These are phyloP conservation scores for Leptonema lineaticorne DNA, from an alignment of 1,140 invertebrate species.

Conservation along the genomic window DNA sequence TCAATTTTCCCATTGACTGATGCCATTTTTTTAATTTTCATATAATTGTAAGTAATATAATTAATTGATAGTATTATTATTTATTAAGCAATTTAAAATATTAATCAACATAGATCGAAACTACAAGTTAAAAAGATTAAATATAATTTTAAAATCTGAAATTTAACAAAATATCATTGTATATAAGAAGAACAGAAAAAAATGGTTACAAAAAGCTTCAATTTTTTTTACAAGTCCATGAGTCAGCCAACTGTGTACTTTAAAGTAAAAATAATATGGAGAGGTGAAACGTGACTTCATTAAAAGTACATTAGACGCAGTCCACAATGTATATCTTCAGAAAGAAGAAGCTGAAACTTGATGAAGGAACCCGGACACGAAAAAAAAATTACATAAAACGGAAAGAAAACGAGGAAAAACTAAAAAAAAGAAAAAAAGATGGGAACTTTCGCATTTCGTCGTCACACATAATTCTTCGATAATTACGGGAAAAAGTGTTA, in stretches of 20 bases:
- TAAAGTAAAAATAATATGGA: slow-evolving; percentile 35
- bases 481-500: slow-evolving; percentile 26
- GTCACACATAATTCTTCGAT: slow-evolving; percentile 33
- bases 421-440: slow-evolving; percentile 25
- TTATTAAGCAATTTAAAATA: too few species aligned
- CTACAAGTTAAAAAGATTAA: too few species aligned
- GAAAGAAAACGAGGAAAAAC: too few species aligned
- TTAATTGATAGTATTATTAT: too few species aligned
- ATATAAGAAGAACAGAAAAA: too few species aligned
- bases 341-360: slow-evolving; percentile 10
- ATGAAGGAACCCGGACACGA: slow-evolving; percentile 22
- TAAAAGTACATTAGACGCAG: slow-evolving; percentile 39
- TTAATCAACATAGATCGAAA: too few species aligned
- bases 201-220: slow-evolving; percentile 11
- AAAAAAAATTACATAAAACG: too few species aligned
- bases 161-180: background rate
- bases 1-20: too few species aligned
- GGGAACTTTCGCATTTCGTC: slow-evolving; percentile 17
- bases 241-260: slow-evolving; percentile 22
- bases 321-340: slow-evolving; percentile 31
- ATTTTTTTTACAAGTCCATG: slow-evolving; percentile 8
- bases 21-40: too few species aligned
- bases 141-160: background rate
- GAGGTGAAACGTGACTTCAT: slow-evolving; percentile 38
- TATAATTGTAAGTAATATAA: too few species aligned